Evolutionary conservation across 64 coral and sea anemone genomes (phyloP), one percentile per base, ranked within the genome.

Genomic region (Astreopora myriophthalma): DNA sequence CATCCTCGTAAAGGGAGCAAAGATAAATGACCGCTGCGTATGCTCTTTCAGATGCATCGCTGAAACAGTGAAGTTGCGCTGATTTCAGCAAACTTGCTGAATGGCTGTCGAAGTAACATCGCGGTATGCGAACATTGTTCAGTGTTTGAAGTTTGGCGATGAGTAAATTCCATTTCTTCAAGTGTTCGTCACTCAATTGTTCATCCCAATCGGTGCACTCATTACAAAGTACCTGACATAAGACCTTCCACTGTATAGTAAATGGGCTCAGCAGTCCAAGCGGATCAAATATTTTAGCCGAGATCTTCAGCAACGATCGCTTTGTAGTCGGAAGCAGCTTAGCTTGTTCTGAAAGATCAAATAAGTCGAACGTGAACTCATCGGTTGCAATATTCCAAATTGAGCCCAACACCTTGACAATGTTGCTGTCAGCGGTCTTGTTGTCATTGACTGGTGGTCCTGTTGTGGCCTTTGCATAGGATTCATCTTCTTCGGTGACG

Each of bases 371-470:
- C 40, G n/a, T 74, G 70, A 85, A 30, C 27, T 84, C 31, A 22
- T 92, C 80, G 8, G 48, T 92, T 85, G 82, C 71, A 46, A 48
- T 92, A 22, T 92, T 76, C 71, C 90, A 92, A 57, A 75, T 65
- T 76, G 87, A 36, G 34, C 71, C 71, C 71, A 76, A 75, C 55
- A 78, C 52, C 71, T 64, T 79, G 74, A 89, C 40, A 44, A 44
- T 44, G 11, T 44, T 44, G 40, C 40, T 44, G 2, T 44, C 40
- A 44, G 40, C 2, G 55, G 55, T 28, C 23, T 76, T 34, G 58
- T 89, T 34, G 49, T 26, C 34, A 6, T 75, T 65, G 31, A 72
- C 73, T 25, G 71, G 57, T 22, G 46, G 66, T 31, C 51, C 44
- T 34, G 69, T 48, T 25, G 77, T 92, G 19, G 80, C 20, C 39